Evolutionary conservation across 2,113 vertebrate genomes (phyloP).

Genomic region (Dromas ardeola): DNA sequence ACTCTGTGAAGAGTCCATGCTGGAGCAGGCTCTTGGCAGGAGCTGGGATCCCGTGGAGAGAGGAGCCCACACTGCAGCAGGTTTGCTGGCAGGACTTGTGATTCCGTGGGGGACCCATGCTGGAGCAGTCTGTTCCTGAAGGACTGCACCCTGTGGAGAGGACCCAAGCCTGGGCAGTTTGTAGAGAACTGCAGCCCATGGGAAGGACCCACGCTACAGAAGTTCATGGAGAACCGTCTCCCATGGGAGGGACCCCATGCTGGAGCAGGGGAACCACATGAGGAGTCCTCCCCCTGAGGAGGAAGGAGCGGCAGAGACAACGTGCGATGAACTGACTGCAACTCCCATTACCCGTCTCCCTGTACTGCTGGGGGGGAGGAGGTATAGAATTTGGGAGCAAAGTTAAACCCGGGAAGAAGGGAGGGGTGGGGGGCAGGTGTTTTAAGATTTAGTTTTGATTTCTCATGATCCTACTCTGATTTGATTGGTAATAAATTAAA

Average conservation of each 20-base stretch:
- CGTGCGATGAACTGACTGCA: neutral
- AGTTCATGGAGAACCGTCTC: neutral
- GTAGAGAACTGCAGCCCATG: neutral
- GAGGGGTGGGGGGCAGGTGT: neutral
- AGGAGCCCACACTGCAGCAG: neutral
- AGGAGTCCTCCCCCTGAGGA: neutral
- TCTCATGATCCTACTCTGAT: neutral
- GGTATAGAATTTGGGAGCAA: neutral
- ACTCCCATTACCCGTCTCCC: neutral
- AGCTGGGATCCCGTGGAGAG: too few species aligned
- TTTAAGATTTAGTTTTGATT: neutral
- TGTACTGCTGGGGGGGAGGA: neutral
- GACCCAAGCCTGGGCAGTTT: neutral
- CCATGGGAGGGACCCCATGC: neutral
- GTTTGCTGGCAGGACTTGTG: neutral
- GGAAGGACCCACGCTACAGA: neutral
- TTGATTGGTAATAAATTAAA: neutral
- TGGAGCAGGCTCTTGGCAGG: too few species aligned
- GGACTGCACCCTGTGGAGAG: neutral
- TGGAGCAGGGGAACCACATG: neutral
- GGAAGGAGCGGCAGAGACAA: neutral
- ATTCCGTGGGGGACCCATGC: neutral
- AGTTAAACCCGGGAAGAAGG: neutral
- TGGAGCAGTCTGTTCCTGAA: neutral
- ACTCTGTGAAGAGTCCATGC: too few species aligned